Evolutionary conservation across 2,888 invertebrate species (phyloP), one percentile per base, ranked within the genome.

Genomic region (Eristalis intricaria): DNA sequence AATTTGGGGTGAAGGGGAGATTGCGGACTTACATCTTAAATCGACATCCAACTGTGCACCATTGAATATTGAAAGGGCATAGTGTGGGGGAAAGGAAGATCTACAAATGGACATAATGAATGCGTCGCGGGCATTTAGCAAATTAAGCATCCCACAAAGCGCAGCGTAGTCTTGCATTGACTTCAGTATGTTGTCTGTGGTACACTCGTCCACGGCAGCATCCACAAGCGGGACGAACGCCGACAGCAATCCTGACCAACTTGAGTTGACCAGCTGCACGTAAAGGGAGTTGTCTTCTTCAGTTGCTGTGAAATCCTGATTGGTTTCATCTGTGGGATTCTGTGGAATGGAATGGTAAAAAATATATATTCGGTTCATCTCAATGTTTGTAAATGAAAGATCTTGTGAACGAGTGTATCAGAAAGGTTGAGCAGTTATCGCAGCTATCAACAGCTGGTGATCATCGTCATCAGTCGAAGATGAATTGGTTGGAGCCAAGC

Each of bases 21-120:
- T 26, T 29, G 32, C 7, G 19, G 4, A 26, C 88, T 89, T 88
- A 91, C 92, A 91, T 89, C 93, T 90, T 22, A 92, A 89, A 89
- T 92, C 93, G n/a, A 94, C 93, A 70, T 95, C 95, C 88, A 94
- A 94, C 35, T 95, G 94, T 23, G 94, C 94, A 77, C 94, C 94
- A 90, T 95, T 97, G 88, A 98, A 94, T 61, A 98, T 97, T 3
- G 98, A 97, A 89, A 98, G 95, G 83, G 98, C 97, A 94, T 99
- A 99, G 93, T 98, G 98, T 0, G 98, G 98, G 0, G 99, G 99
- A 89, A 99, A 94, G 0, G 99, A 98, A n/a, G 97, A 97, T 92
- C 98, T 98, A 93, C 99, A 99, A 90, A 99, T 96, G 4, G 99
- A 97, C 64, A 97, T 97, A 63, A 99, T 96, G 91, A 98, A 98